Conservation (phyloP, 2,797 vertebrate species). For the Rhinichthys osculus region DNA sequence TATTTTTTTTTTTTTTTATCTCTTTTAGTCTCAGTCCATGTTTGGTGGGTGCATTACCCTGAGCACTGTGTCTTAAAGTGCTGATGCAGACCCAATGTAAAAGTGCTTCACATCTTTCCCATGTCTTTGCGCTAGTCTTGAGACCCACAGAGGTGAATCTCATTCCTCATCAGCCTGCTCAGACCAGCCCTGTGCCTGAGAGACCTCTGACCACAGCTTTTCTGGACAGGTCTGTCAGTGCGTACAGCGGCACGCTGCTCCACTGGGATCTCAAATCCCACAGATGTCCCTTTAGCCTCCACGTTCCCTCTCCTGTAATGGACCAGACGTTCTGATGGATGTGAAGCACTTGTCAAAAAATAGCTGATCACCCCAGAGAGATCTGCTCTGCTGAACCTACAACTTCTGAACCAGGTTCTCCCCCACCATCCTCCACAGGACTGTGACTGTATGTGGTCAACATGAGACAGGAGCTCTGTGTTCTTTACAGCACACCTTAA, state of each 20-base stretch:
- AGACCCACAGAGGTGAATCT: conserved; percentile 60
- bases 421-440: conserved; percentile 3
- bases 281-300: conserved; percentile 45
- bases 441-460: conserved; percentile 16
- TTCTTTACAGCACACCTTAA: conserved; percentile 23
- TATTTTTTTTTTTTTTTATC: not conserved
- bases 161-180: conserved; percentile 56
- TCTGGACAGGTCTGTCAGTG: conserved; percentile 56
- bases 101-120: conserved; percentile 51
- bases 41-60: conserved; percentile 19
- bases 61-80: conserved; percentile 39
- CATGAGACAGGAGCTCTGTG: conserved; percentile 1
- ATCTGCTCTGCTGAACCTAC: conserved; percentile 79
- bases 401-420: conserved; percentile 69
- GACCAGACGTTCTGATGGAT: conserved; percentile 58
- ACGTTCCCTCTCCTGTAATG: conserved; percentile 50
- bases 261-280: conserved; percentile 36
- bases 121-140: conserved; percentile 41
- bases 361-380: conserved; percentile 60
- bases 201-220: conserved; percentile 58
- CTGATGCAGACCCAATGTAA: conserved; percentile 50
- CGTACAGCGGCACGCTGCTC: conserved; percentile 15
- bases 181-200: conserved; percentile 38
- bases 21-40: not conserved
- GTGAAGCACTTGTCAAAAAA: conserved; percentile 61